Evolutionary conservation across 2,113 vertebrate genomes (phyloP), one percentile per base, ranked within the genome.

Genomic region (Oplegnathus fasciatus): DNA sequence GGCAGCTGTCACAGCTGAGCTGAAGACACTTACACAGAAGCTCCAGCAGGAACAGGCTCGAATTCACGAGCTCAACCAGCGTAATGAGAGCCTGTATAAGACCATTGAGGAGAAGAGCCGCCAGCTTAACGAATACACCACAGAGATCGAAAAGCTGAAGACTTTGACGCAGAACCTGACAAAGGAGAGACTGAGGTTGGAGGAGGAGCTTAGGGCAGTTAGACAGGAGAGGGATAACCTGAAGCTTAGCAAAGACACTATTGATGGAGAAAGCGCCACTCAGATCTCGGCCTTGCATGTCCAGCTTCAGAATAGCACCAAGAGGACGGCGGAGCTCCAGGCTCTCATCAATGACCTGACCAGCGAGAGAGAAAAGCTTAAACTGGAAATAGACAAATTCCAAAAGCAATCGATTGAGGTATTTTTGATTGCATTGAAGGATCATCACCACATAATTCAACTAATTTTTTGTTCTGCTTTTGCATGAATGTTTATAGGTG

Each of bases 391-490:
- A 97, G 96, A 97, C 94, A 98, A 97, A 97, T 96, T 97, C 96
- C 97, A 98, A 98, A 99, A 99, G 97, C 98, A 99, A 93, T 97
- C 96, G 65, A 92, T 97, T 91, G 98, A 99, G 98, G 98, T 99
- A 99, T 96, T 89, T 92, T 89, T 92, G 76, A 92, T 80, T 78
- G 86, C 58, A 72, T 28, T 75, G 82, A 90, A 62, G 92, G 91
- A 87, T 86, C 67, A 86, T 73, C 75, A 80, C 46, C 48, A 60
- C 70, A 74, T 87, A 80, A 81, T 79, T 61, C 11, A 65, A 72
- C 70, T 52, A 34, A 85, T 82, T 62, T 66, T 48, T 64, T 37
- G 6, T n/a, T 11, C 48, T 52, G 4, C 75, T 88, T 89, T 84
- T 86, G 93, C 92, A 91, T 94, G 82, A 84, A 54, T 69, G 15